Evolutionary conservation across 2,888 invertebrate species (phyloP).

Genomic region (Himalopsyche kuldschensis): DNA sequence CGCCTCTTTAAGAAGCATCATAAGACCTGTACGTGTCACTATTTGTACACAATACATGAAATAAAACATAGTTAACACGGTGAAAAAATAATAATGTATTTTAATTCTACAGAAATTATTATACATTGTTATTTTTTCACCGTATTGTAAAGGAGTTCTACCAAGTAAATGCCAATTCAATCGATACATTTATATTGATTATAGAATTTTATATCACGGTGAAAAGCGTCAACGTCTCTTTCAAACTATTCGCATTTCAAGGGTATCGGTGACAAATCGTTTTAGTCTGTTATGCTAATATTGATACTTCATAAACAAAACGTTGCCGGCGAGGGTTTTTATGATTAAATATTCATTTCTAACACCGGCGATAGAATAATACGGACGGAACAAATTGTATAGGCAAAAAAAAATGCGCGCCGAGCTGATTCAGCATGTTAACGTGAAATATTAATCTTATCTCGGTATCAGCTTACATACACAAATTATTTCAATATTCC

Average conservation of each 20-base stretch:
- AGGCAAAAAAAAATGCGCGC: background rate
- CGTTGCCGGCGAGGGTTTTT: background rate
- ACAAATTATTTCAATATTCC: no score
- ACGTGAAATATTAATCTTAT: background rate
- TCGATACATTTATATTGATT: no score
- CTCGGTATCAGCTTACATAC: background rate
- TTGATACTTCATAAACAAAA: background rate
- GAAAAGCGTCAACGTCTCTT: background rate
- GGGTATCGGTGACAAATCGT: background rate
- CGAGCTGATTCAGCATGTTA: background rate
- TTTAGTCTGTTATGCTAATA: background rate
- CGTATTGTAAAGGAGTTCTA: no score
- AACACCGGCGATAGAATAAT: background rate
- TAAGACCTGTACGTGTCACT: no score
- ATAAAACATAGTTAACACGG: no score
- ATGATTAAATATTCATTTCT: background rate
- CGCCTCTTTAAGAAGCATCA: no score
- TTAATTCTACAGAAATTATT: no score
- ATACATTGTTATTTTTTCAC: no score
- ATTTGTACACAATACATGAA: no score
- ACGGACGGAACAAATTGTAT: background rate
- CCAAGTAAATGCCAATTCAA: no score
- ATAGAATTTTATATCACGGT: background rate
- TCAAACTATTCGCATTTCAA: background rate
- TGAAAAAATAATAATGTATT: no score